A percentile compares a stretch with the other conserved stretches of the same genome.
Evolutionary conservation across 2,888 invertebrate species (phyloP).

Genomic region (Cremastobaeus sp.): DNA sequence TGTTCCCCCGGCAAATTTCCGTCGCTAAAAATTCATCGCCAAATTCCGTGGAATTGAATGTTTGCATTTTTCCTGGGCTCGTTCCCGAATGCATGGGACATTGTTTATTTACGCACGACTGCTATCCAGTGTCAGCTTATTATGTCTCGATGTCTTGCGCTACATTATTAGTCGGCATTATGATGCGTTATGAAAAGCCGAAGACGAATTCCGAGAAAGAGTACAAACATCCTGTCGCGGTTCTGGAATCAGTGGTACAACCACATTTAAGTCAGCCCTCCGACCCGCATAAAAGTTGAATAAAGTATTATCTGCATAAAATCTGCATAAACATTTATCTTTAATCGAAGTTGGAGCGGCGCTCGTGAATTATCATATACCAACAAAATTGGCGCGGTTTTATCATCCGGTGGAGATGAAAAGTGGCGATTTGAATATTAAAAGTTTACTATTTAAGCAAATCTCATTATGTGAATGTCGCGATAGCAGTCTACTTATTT

Average conservation of each 20-base stretch:
- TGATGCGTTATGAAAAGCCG: no score
- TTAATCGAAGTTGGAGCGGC: conserved; percentile 40
- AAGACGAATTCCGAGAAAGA: no score
- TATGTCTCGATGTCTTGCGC: no score
- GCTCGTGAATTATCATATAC: conserved; percentile 48
- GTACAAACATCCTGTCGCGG: no score
- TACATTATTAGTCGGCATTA: no score
- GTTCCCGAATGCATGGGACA: conserved; percentile 20
- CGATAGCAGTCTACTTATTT: conserved; percentile 46
- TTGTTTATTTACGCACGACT: conserved; percentile 33
- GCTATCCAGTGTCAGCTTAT: conserved; percentile 1
- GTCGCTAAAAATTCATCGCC: conserved; percentile 46
- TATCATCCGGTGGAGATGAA: conserved; percentile 37
- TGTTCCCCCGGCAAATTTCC: conserved; percentile 52
- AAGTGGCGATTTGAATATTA: conserved; percentile 51
- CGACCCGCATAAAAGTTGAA: conserved; percentile 29
- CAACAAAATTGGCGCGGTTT: conserved; percentile 37
- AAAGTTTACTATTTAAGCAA: conserved; percentile 38
- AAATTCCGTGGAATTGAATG: conserved; percentile 42
- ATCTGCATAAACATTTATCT: conserved; percentile 44
- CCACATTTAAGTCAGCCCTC: no score
- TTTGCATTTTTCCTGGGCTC: conserved; percentile 22
- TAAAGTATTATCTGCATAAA: conserved; percentile 28
- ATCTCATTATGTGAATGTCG: conserved; percentile 44
- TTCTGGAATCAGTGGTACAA: no score